Conservation (phyloP, 2,113 vertebrate species). For the Sporophila hypoxantha region DNA sequence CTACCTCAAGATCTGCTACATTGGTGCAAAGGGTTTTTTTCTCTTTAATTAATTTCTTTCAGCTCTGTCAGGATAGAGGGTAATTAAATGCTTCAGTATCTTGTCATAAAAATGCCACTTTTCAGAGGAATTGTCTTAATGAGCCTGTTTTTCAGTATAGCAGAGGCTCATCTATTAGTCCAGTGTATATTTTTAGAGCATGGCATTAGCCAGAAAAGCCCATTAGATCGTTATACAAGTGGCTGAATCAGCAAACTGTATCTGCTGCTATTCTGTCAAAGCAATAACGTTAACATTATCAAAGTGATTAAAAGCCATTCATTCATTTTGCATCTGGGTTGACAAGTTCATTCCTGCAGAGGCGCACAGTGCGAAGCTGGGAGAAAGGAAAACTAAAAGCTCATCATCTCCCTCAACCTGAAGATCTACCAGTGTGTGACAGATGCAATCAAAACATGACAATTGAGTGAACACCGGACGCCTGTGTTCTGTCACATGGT, state of each 20-base stretch:
- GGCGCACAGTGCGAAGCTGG: not conserved
- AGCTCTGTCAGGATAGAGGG: slow-evolving; percentile 29
- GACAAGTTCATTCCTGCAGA: slow-evolving; percentile 48
- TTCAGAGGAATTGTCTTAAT: slow-evolving; percentile 58
- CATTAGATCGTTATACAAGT: slow-evolving; percentile 59
- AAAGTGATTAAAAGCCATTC: slow-evolving; percentile 61
- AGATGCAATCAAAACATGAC: slow-evolving; percentile 46
- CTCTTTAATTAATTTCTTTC: slow-evolving; percentile 44
- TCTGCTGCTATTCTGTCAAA: slow-evolving; percentile 49
- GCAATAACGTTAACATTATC: slow-evolving; percentile 44
- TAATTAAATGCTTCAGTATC: slow-evolving; percentile 46
- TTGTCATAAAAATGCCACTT: slow-evolving; percentile 46
- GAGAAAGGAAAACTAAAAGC: slow-evolving; percentile 21
- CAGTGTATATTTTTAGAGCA: slow-evolving; percentile 56
- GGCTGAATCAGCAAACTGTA: slow-evolving; percentile 65
- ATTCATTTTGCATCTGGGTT: slow-evolving; percentile 42
- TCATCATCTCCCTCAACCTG: slow-evolving; percentile 7
- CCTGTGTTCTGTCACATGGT: not conserved
- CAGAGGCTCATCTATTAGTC: slow-evolving; percentile 47
- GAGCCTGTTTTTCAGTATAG: slow-evolving; percentile 41
- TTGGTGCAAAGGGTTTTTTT: not conserved
- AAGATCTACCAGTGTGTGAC: slow-evolving; percentile 1
- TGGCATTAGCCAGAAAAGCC: slow-evolving; percentile 54
- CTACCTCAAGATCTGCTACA: not conserved
- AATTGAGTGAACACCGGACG: not conserved